Conservation (phyloP, 1,140 invertebrate genomes). For the Scaptomyza pallida region DNA sequence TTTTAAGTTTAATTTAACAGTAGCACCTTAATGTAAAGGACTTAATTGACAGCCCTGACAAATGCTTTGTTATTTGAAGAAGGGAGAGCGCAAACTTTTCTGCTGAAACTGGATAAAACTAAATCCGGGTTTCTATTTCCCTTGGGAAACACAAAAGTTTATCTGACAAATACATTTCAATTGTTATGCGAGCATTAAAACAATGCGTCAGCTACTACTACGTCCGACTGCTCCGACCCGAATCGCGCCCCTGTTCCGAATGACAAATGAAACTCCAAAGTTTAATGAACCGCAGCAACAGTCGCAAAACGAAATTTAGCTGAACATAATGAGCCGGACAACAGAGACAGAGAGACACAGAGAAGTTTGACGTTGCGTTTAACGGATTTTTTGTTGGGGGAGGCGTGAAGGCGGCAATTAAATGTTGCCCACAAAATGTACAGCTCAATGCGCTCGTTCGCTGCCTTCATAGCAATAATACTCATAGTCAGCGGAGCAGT, state of each 20-base stretch:
- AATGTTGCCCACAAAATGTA: constrained; percentile 61
- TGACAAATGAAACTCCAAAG: constrained; percentile 77
- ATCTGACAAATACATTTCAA: constrained; percentile 79
- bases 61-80: constrained; percentile 16
- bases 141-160: constrained; percentile 63
- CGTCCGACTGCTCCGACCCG: too few relatives aligned
- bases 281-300: constrained; percentile 78
- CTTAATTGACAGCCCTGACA: constrained; percentile 13
- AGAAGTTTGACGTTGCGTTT: constrained; percentile 22
- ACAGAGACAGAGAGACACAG: neutral
- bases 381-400: neutral
- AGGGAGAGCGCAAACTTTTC: neutral
- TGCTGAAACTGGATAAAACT: neutral
- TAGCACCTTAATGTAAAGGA: constrained; percentile 7
- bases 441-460: constrained; percentile 53
- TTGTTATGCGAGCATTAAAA: constrained; percentile 61
- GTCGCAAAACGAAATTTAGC: constrained; percentile 63
- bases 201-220: constrained; percentile 41
- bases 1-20: neutral
- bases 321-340: constrained; percentile 52
- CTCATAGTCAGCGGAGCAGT: constrained; percentile 67
- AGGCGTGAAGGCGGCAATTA: constrained; percentile 61
- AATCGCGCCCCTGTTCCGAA: constrained; percentile 1
- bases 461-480: constrained; percentile 50
- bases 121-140: constrained; percentile 15